A percentile compares a stretch with the other conserved stretches of the same genome.
These are phyloP conservation scores for Hirtodrosophila trivittata DNA, from an alignment of 2,888 invertebrate species.

Conservation along the genomic window DNA sequence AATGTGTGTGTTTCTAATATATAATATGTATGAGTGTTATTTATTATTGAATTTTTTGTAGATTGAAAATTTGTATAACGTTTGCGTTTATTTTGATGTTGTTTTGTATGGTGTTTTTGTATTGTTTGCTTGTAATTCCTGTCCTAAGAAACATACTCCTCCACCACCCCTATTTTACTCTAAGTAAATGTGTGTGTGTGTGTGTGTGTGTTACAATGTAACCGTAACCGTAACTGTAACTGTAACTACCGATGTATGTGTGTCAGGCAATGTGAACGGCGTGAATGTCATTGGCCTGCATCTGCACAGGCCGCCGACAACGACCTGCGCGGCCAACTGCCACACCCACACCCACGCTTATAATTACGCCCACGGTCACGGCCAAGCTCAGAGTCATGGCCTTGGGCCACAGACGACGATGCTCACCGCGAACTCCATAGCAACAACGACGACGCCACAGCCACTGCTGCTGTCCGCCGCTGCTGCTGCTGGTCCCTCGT, in stretches of 20 bases:
- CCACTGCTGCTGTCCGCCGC: constrained; percentile 31
- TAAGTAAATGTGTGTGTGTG: constrained; percentile 23
- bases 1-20: background rate
- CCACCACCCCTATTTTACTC: background rate
- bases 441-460: constrained; percentile 3
- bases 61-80: constrained; percentile 25
- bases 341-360: constrained; percentile 50
- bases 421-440: constrained; percentile 4
- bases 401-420: constrained; percentile 33
- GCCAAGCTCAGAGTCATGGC: constrained; percentile 30
- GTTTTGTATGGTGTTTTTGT: constrained; percentile 31
- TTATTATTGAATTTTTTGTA: constrained; percentile 15
- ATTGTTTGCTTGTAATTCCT: constrained; percentile 29
- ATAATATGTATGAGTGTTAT: background rate
- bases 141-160: too few species aligned
- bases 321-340: constrained; percentile 70
- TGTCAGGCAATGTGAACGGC: constrained; percentile 88
- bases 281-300: constrained; percentile 88
- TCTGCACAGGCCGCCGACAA: constrained; percentile 83
- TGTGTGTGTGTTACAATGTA: constrained; percentile 31
- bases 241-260: constrained; percentile 32
- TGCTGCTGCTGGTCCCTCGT: constrained; percentile 56
- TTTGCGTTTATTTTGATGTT: constrained; percentile 32
- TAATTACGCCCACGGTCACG: constrained; percentile 55
- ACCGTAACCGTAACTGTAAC: constrained; percentile 31